phyloP scores from a whole-genome alignment of 2,797 vertebrate genomes.

The Centroberyx gerrardi region DNA sequence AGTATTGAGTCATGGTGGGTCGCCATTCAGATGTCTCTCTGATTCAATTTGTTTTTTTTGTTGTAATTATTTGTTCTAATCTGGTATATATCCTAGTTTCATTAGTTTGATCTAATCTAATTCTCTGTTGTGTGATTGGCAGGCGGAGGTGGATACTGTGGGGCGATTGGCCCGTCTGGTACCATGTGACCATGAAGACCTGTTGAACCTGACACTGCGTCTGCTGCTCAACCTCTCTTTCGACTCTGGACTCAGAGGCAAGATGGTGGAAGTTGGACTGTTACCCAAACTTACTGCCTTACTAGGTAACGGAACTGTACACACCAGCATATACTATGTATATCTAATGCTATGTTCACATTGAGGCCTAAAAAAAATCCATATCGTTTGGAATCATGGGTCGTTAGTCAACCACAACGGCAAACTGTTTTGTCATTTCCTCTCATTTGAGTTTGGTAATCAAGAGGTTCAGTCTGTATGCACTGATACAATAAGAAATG shows the following conservation, averaged over 20 bases:
- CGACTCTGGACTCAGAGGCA: slow-evolving; percentile 94
- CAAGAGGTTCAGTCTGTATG: too few relatives aligned
- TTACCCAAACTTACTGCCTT: slow-evolving; percentile 81
- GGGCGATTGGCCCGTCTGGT: slow-evolving; percentile 93
- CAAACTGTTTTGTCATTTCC: too few relatives aligned
- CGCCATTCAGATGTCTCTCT: too few relatives aligned
- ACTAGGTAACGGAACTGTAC: slow-evolving; percentile 48
- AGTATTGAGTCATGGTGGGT: too few relatives aligned
- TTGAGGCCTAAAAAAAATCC: slow-evolving; percentile 13
- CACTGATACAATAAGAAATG: too few relatives aligned
- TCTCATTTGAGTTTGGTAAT: too few relatives aligned
- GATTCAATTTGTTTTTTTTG: not conserved
- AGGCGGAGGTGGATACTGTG: slow-evolving; percentile 95
- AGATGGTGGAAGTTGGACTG: slow-evolving; percentile 97
- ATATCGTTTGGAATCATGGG: not conserved
- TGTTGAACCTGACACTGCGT: slow-evolving; percentile 93
- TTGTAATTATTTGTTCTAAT: not conserved
- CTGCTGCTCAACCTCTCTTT: slow-evolving; percentile 96
- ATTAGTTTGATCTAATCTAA: not conserved
- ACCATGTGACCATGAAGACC: slow-evolving; percentile 96
- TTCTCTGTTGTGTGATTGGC: slow-evolving; percentile 24
- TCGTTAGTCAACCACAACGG: too few relatives aligned
- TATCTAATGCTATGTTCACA: too few relatives aligned
- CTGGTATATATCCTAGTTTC: not conserved
- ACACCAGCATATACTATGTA: not conserved